Percentiles rank a stretch among this genome's conserved stretches.
phyloP scores from a whole-genome alignment of 2,888 invertebrate species.

The Philaethria dido region DNA sequence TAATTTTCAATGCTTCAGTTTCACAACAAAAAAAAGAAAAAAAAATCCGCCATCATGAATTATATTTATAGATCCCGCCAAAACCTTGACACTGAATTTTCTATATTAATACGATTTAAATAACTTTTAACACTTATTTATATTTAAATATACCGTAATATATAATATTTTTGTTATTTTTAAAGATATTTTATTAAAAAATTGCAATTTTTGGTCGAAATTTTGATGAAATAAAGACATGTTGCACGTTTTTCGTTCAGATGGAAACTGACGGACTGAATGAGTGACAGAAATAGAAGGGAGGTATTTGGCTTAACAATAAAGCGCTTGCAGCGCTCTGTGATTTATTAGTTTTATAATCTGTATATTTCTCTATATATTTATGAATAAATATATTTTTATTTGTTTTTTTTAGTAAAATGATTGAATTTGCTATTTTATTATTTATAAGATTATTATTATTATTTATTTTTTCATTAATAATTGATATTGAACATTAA shows the following conservation, averaged over 20 bases:
- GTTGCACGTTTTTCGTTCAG: conserved; percentile 50
- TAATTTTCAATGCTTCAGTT: conserved; percentile 17
- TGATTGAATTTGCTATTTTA: too few species aligned
- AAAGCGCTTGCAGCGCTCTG: conserved; percentile 57
- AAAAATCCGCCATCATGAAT: conserved; percentile 46
- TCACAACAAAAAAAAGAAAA: conserved; percentile 29
- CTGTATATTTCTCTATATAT: not conserved
- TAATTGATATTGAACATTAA: too few species aligned
- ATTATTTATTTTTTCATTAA: too few species aligned
- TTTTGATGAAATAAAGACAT: conserved; percentile 4
- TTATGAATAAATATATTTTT: not conserved
- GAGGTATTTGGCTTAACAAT: conserved; percentile 54
- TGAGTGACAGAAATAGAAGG: conserved; percentile 77
- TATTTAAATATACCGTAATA: not conserved
- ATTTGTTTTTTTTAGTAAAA: too few species aligned
- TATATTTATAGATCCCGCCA: conserved; percentile 49
- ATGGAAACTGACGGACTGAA: conserved; percentile 54
- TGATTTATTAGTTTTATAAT: conserved; percentile 21
- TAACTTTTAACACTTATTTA: conserved; percentile 21
- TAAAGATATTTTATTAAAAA: not conserved
- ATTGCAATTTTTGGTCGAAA: not conserved
- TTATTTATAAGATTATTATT: too few species aligned
- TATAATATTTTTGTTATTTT: not conserved
- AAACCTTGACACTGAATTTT: conserved; percentile 42
- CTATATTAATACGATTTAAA: not conserved